These are phyloP conservation scores for Terebella lapidaria DNA, from an alignment of 2,888 invertebrate species.

Conservation along the genomic window DNA sequence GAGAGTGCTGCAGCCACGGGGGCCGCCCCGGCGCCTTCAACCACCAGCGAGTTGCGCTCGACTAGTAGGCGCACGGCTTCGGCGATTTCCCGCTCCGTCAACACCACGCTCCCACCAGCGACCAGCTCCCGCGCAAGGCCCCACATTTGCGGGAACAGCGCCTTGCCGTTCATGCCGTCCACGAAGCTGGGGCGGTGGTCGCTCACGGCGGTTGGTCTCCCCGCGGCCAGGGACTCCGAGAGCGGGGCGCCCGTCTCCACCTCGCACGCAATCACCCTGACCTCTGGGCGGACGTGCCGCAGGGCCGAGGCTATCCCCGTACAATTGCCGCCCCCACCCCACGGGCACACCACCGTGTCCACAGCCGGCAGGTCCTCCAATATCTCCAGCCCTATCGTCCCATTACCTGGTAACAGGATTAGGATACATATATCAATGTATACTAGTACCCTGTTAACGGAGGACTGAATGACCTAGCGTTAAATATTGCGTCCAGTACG, in stretches of 20 bases:
- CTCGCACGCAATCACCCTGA: constrained; percentile 40
- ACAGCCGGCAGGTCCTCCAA: constrained; percentile 44
- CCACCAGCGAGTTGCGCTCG: constrained; percentile 40
- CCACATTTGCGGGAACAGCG: constrained; percentile 43
- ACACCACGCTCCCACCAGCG: constrained; percentile 35
- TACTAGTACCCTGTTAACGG: background rate
- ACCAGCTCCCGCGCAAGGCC: constrained; percentile 33
- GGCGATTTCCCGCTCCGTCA: constrained; percentile 34
- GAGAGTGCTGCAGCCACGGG: constrained; percentile 35
- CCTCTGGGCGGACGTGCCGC: constrained; percentile 32
- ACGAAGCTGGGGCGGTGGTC: constrained; percentile 39
- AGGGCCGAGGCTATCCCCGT: constrained; percentile 42
- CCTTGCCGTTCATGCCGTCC: constrained; percentile 44
- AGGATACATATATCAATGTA: no score
- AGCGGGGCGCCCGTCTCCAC: constrained; percentile 40
- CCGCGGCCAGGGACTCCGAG: constrained; percentile 30
- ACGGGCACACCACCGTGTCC: constrained; percentile 43
- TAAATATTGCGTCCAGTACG: no score
- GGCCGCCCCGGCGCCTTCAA: constrained; percentile 47
- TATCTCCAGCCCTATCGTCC: constrained; percentile 45
- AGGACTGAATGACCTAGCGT: no score
- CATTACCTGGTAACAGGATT: constrained; percentile 49
- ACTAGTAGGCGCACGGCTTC: constrained; percentile 37
- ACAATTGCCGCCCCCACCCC: constrained; percentile 44
- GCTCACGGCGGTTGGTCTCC: constrained; percentile 27